Base-by-base conservation (phyloP, 2,113 vertebrate species). In the Pluvianellus socialis region DNA sequence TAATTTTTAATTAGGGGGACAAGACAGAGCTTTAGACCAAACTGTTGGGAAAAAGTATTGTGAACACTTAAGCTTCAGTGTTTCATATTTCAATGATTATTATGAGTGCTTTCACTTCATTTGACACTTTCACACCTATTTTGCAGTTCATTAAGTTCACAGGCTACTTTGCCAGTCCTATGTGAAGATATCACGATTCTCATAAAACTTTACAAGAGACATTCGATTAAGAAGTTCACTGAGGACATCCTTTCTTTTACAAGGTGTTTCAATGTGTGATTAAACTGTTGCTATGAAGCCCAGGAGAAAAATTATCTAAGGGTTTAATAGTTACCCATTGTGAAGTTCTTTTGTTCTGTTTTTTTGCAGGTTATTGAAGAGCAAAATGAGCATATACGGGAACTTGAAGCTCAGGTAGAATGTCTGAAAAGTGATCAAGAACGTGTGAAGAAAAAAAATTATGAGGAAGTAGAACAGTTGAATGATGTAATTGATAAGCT, bases 401-500 rank as follows among this genome's bases (percentile, higher is more conserved):
- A 99, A 88, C 98, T 99, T 59, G 98, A 99, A 97, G 98, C 98
- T 35, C 99, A 99, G 96, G 96, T 99, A 63, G 98, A 99, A 97
- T 99, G 96, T 96, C 97, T 99, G 92, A 98, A 97, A 74, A 99
- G 98, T 38, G 99, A 99, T 88, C 99, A 99, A 92, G 98, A 99
- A 71, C 95, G 96, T 53, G 28, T 99, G 71, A 99, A 98, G 96
- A 98, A 96, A 95, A 98, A 98, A 47, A 98, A 96, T 4, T 95
- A 99, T 80, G 99, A 99, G 59, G 99, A 99, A 96, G 83, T 99
- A 3, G 99, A 99, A 38, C 99, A 99, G 77, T 95, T 99, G 67
- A 98, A 99, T 95, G 98, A 99, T 47, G 99, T 99, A 35, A 99
- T 99, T 79, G 99, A 99, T 56, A 99, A 98, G 86, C 98, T 99